A percentile compares a stretch with the other conserved stretches of the same genome.
Evolutionary conservation across 2,888 invertebrate genomes (phyloP).

Genomic region (Ischnura elegans): DNA sequence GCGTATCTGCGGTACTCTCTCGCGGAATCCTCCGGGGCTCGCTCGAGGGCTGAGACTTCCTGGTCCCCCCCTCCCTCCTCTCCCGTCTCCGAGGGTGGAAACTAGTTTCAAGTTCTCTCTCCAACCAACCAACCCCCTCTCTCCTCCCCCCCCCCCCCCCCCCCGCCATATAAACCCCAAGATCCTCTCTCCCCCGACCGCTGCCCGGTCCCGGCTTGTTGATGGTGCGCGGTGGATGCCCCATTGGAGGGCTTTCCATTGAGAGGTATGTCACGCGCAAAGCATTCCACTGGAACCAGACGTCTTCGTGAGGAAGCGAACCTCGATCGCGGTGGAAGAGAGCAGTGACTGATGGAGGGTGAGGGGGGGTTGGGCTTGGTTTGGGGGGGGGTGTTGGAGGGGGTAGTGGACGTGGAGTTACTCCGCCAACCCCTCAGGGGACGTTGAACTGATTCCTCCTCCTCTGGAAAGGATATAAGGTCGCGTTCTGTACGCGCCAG

Average conservation of each 20-base stretch:
- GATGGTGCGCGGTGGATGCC: background rate
- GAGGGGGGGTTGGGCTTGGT: background rate
- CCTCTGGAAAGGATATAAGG: background rate
- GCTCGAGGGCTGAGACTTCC: background rate
- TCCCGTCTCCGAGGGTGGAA: background rate
- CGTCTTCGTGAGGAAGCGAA: slow-evolving; percentile 38
- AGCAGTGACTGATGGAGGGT: background rate
- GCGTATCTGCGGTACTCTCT: background rate
- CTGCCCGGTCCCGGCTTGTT: background rate
- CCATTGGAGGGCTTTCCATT: background rate
- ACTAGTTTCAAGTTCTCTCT: background rate
- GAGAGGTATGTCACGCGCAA: slow-evolving; percentile 41
- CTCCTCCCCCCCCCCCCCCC: background rate
- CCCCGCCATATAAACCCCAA: background rate
- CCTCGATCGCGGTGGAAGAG: slow-evolving; percentile 5
- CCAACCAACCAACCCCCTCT: background rate
- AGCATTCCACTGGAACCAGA: background rate
- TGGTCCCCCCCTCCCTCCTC: background rate
- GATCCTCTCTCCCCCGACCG: background rate
- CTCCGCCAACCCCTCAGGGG: background rate
- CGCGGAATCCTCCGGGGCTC: background rate
- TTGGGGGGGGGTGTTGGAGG: background rate
- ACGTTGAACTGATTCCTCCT: slow-evolving; percentile 6
- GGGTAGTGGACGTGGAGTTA: background rate
- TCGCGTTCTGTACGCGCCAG: background rate